Conservation (phyloP, 2,888 invertebrate species). For the Coleophora flavipennella region DNA sequence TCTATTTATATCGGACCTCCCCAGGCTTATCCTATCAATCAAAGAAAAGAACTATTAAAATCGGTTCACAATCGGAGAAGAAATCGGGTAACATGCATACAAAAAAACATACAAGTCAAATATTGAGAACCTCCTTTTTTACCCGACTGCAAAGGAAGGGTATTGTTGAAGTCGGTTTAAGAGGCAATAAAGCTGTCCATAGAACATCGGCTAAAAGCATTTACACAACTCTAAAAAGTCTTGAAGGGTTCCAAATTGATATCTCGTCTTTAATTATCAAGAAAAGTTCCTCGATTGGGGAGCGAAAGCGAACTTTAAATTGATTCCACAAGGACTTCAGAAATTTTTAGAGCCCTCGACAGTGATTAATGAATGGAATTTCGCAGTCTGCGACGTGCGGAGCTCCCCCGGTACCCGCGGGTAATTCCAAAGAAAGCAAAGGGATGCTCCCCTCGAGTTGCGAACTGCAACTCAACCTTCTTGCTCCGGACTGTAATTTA, state of each 20-base stretch:
- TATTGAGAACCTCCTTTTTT: too few species aligned
- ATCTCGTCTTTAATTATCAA: slow-evolving; percentile 61
- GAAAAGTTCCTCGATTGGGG: slow-evolving; percentile 52
- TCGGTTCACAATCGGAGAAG: too few species aligned
- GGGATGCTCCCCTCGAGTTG: slow-evolving; percentile 32
- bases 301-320: slow-evolving; percentile 54
- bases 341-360: slow-evolving; percentile 65
- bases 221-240: slow-evolving; percentile 26
- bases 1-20: too few species aligned
- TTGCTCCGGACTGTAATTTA: slow-evolving; percentile 39
- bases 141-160: too few species aligned
- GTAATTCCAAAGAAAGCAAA: slow-evolving; percentile 47
- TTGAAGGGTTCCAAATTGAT: slow-evolving; percentile 44
- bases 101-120: too few species aligned
- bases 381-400: slow-evolving; percentile 44
- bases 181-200: too few species aligned
- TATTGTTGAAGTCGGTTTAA: too few species aligned
- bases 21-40: too few species aligned
- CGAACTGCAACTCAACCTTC: slow-evolving; percentile 29
- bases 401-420: slow-evolving; percentile 31
- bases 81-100: too few species aligned
- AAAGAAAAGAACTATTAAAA: too few species aligned
- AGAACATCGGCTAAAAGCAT: too few species aligned
- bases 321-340: slow-evolving; percentile 62
- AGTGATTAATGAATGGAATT: slow-evolving; percentile 69